These are phyloP conservation scores for Rhyacichthys aspro DNA, from an alignment of 2,797 vertebrate genomes.

Conservation along the genomic window DNA sequence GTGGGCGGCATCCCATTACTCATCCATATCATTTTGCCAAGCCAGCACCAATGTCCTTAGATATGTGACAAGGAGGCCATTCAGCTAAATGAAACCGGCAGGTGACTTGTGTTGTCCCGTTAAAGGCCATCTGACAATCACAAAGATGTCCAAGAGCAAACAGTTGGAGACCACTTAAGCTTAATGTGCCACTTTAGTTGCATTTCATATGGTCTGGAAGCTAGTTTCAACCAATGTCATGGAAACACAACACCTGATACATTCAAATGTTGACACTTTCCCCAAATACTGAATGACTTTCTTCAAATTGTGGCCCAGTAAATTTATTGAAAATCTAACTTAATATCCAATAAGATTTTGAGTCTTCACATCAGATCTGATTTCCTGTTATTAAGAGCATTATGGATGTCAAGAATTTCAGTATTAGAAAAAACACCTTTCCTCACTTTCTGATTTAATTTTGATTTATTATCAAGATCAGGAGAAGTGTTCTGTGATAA, in stretches of 20 bases:
- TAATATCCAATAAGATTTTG: too few relatives aligned
- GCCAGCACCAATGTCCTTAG: slow-evolving; percentile 77
- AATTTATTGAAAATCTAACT: too few relatives aligned
- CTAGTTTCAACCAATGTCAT: not conserved
- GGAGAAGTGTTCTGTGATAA: too few relatives aligned
- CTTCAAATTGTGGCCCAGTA: too few relatives aligned
- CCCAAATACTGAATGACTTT: too few relatives aligned
- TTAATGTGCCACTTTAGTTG: not conserved
- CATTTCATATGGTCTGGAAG: not conserved
- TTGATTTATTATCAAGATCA: too few relatives aligned
- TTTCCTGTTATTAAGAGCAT: too few relatives aligned
- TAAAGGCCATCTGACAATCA: slow-evolving; percentile 31
- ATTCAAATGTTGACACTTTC: too few relatives aligned
- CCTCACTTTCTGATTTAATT: too few relatives aligned
- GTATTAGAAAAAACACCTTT: too few relatives aligned
- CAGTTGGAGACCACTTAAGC: not conserved
- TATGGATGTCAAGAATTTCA: too few relatives aligned
- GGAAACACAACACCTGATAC: not conserved
- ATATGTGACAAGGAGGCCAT: slow-evolving; percentile 77
- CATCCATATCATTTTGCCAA: slow-evolving; percentile 78
- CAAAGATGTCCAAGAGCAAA: slow-evolving; percentile 1
- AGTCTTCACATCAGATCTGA: too few relatives aligned
- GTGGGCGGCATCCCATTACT: slow-evolving; percentile 78
- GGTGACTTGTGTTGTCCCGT: slow-evolving; percentile 60
- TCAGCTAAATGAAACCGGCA: slow-evolving; percentile 70